A percentile compares a stretch with the other conserved stretches of the same genome.
phyloP scores from a whole-genome alignment of 2,888 invertebrate species.

The Ectropis crepuscularia region DNA sequence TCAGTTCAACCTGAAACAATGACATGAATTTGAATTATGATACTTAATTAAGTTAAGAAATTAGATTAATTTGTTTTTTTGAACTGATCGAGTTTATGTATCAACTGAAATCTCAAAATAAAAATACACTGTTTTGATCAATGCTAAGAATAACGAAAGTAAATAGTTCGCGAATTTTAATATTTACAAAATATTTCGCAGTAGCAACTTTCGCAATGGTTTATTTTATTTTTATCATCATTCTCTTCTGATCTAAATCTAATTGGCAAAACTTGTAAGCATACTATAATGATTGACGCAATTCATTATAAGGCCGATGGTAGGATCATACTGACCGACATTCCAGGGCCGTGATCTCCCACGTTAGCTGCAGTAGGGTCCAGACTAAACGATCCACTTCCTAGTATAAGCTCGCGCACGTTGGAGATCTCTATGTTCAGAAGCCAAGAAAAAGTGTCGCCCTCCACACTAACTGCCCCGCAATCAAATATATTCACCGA shows the following conservation, averaged over 20 bases:
- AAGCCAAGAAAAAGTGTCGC: conserved; percentile 87
- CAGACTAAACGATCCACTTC: conserved; percentile 86
- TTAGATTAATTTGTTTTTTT: too few species aligned
- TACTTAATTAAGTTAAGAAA: too few species aligned
- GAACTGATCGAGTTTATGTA: background rate
- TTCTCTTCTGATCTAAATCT: background rate
- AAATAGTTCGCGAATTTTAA: background rate
- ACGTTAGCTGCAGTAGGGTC: conserved; percentile 84
- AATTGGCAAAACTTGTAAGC: conserved; percentile 1
- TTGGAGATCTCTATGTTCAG: conserved; percentile 85
- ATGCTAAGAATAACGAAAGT: background rate
- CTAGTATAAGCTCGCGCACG: conserved; percentile 83
- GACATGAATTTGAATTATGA: background rate
- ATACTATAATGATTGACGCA: background rate
- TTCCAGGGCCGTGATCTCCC: conserved; percentile 87
- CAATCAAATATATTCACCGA: conserved; percentile 85
- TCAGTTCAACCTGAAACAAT: conserved; percentile 85
- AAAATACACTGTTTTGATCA: too few species aligned
- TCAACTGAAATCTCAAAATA: background rate
- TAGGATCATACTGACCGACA: conserved; percentile 69
- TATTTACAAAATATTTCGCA: conserved; percentile 35
- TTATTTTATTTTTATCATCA: background rate
- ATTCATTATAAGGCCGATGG: background rate
- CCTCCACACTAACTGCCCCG: conserved; percentile 84
- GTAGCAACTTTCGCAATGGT: conserved; percentile 38